These are phyloP conservation scores for Mus spretus DNA, from an alignment of 2,797 vertebrate genomes.

Conservation along the genomic window DNA sequence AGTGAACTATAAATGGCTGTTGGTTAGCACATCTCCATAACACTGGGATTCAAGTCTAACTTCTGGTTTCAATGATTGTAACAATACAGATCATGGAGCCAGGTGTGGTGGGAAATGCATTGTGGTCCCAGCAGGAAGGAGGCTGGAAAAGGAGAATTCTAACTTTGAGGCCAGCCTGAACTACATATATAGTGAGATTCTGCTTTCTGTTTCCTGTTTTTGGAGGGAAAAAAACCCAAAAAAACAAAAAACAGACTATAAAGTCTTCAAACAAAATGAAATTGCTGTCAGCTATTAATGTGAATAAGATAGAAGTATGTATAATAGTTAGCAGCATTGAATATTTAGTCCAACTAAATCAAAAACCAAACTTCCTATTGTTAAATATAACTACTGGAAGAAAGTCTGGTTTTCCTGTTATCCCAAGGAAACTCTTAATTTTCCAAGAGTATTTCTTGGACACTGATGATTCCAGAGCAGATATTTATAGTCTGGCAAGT, in stretches of 20 bases:
- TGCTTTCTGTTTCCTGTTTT: neutral
- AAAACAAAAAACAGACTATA: neutral
- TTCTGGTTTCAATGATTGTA: slow-evolving; percentile 7
- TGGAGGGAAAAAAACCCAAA: too few relatives aligned
- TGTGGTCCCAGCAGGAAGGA: neutral
- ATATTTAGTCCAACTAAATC: neutral
- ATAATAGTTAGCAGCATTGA: neutral
- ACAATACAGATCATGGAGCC: neutral
- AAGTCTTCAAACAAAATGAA: neutral
- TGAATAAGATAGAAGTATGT: slow-evolving; percentile 3
- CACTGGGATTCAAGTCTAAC: neutral
- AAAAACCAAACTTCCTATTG: neutral
- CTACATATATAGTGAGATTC: neutral
- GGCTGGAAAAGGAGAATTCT: neutral
- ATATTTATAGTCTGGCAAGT: slow-evolving; percentile 74
- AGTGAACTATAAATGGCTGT: neutral
- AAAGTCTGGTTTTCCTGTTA: slow-evolving; percentile 60
- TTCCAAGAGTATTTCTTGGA: slow-evolving; percentile 61
- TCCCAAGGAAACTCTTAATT: slow-evolving; percentile 60
- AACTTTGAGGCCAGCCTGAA: neutral
- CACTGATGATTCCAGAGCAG: slow-evolving; percentile 40
- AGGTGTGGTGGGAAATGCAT: neutral
- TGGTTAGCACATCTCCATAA: neutral
- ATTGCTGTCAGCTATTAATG: slow-evolving; percentile 11
- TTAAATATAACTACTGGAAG: neutral